These are phyloP conservation scores for Aulostomus chinensis DNA, from an alignment of 2,797 vertebrate species.

Conservation along the genomic window DNA sequence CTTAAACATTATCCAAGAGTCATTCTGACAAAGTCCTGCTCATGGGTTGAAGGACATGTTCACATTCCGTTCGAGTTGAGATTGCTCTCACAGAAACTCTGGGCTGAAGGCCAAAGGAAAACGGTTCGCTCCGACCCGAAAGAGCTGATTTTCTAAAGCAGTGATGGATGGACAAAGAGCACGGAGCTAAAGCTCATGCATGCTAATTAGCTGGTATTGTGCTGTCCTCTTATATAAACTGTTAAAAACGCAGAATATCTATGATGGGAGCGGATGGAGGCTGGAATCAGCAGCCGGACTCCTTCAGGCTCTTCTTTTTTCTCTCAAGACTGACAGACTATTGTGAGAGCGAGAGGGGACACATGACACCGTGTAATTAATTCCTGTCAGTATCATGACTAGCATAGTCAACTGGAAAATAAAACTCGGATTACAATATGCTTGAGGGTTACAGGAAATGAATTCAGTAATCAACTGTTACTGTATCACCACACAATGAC, in stretches of 20 bases:
- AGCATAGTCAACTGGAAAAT: constrained; percentile 36
- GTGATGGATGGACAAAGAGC: constrained; percentile 73
- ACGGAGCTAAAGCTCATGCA: constrained; percentile 58
- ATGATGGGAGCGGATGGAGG: constrained; percentile 57
- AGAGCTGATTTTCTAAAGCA: constrained; percentile 58
- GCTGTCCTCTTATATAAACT: constrained; percentile 59
- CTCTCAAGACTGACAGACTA: constrained; percentile 55
- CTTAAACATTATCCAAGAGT: constrained; percentile 37
- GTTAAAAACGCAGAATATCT: constrained; percentile 71
- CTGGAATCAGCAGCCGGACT: constrained; percentile 52
- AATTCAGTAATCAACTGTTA: too few species aligned
- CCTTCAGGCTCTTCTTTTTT: constrained; percentile 41
- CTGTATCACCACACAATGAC: neutral
- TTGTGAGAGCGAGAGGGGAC: constrained; percentile 32
- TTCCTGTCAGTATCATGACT: constrained; percentile 52
- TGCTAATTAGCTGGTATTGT: constrained; percentile 72
- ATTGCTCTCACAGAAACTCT: constrained; percentile 27
- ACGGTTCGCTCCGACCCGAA: constrained; percentile 44
- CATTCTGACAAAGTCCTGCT: constrained; percentile 46
- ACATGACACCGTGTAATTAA: constrained; percentile 45
- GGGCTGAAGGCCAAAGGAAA: constrained; percentile 47
- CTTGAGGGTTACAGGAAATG: constrained; percentile 4
- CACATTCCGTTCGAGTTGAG: constrained; percentile 14
- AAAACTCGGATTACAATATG: constrained; percentile 17
- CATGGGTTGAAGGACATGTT: constrained; percentile 24